Evolutionary conservation across 2,113 vertebrate species (phyloP).

Genomic region (Pampusana beccarii): DNA sequence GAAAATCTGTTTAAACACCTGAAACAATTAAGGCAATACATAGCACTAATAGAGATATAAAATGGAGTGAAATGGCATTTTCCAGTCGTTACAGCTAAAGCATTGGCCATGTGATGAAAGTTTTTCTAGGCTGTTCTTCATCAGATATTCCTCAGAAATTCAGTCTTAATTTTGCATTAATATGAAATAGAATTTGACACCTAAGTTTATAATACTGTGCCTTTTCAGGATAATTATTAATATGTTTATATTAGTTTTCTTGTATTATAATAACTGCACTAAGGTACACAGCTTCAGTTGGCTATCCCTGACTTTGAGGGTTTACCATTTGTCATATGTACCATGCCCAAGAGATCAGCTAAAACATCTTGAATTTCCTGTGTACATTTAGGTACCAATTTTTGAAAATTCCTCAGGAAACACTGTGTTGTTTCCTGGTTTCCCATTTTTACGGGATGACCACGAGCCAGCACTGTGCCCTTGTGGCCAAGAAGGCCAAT

Average conservation of each 20-base stretch:
- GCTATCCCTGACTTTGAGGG: neutral
- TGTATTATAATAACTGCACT: neutral
- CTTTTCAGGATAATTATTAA: neutral
- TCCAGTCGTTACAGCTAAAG: neutral
- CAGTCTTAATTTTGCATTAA: neutral
- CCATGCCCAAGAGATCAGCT: neutral
- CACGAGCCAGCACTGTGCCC: no score
- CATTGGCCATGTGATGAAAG: rapidly evolving
- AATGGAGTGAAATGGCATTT: neutral
- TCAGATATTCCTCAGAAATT: neutral
- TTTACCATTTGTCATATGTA: neutral
- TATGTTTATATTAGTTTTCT: neutral
- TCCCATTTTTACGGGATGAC: neutral
- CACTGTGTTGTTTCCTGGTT: neutral
- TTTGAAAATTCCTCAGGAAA: neutral
- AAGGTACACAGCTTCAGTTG: neutral
- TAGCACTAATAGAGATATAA: neutral
- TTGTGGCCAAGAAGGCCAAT: no score
- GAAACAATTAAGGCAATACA: neutral
- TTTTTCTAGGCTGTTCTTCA: neutral
- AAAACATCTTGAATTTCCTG: neutral
- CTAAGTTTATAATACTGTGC: neutral
- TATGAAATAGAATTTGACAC: neutral
- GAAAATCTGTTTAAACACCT: conserved; percentile 13
- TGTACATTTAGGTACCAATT: neutral